These are phyloP conservation scores for Microcebus murinus DNA, from an alignment of 2,113 vertebrate genomes.

Conservation along the genomic window DNA sequence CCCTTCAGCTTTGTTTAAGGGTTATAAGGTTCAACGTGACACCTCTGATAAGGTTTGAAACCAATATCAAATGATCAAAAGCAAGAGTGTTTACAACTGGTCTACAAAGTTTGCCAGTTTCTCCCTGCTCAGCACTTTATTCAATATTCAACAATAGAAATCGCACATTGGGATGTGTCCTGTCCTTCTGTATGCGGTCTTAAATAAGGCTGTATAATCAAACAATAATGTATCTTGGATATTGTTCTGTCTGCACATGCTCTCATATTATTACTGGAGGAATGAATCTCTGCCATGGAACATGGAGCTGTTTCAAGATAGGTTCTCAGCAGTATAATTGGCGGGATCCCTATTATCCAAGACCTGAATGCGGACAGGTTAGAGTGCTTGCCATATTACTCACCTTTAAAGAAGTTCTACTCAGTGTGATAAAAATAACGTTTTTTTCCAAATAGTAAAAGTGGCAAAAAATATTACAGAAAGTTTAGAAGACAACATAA, in stretches of 20 bases:
- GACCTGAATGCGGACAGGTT: background rate
- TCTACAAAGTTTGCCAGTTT: background rate
- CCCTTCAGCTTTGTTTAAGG: background rate
- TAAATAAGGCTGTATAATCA: background rate
- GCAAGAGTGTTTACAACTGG: background rate
- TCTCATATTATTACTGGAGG: background rate
- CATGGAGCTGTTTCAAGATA: background rate
- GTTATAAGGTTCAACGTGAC: background rate
- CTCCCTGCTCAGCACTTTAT: background rate
- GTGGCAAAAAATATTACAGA: background rate
- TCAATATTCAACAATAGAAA: background rate
- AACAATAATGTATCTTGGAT: background rate
- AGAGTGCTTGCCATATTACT: background rate
- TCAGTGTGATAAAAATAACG: background rate
- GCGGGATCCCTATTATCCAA: background rate
- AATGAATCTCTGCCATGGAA: background rate
- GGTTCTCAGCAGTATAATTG: background rate
- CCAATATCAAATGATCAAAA: constrained; percentile 6
- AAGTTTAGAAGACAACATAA: constrained; percentile 9
- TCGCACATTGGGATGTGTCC: background rate
- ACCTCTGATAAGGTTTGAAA: constrained; percentile 4
- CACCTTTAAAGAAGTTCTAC: background rate
- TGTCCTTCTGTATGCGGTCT: background rate
- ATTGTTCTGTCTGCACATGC: background rate
- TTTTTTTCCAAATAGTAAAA: background rate